Base-by-base conservation (phyloP, 2,797 vertebrate genomes). In the Labroides dimidiatus region DNA sequence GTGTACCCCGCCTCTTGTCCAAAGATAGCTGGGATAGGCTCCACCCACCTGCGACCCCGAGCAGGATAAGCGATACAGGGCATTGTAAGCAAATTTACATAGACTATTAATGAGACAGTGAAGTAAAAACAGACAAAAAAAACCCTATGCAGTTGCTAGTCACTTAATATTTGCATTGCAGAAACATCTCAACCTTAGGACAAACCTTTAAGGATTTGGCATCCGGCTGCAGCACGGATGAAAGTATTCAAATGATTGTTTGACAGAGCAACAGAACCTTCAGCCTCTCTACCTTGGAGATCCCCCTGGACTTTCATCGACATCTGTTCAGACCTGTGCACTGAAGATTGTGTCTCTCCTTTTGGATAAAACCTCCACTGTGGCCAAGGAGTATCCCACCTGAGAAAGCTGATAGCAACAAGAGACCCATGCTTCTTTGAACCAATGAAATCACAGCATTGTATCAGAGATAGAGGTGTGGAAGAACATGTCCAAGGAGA, bases 401-500 rank as follows among this genome's bases (percentile, higher is more conserved):
- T 11, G 24, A 56, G 49, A 17, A 19, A 36, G n/a, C 10, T 42
- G 61, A 62, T 45, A 50, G 13, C 27, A 51, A 66, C 43, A 11
- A 48, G n/a, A 51, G 30, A 48, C 33, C 21, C 41, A n/a, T 1
- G 13, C 52, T 39, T 37, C 15, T 49, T 47, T 53, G 21, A 55
- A n/a, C 50, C 36, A 64, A 12, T 66, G 33, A 50, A 63, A 59
- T 59, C 8, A 1, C 50, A 23, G 55, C 6, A 4, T 63, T n/a
- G 51, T 24, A 56, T 66, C 66, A 48, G 61, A 41, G 48, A 56
- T 23, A 39, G 49, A 60, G 20, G 56, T 37, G 47, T 11, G 10
- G 8, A 19, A 47, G 44, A 68, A 52, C 55, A 56, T 12, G 54
- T 69, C 50, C 50, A 24, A 45, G 37, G 65, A 60, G 65, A 61